These are phyloP conservation scores for Ichneumon xanthorius DNA, from an alignment of 2,888 invertebrate genomes.

Conservation along the genomic window DNA sequence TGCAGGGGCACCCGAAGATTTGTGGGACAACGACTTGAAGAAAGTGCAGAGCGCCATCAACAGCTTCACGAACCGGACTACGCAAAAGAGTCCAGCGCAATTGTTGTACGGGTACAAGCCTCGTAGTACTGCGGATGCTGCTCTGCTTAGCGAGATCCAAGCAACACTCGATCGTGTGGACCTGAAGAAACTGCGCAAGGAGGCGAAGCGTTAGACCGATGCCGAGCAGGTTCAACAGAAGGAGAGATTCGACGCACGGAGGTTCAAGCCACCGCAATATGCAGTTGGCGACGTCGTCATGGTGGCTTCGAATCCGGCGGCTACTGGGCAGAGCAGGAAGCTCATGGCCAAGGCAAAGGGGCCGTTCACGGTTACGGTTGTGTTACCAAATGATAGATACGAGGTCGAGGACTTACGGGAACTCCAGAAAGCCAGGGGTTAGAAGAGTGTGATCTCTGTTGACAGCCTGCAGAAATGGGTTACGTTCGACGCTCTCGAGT, in stretches of 20 bases:
- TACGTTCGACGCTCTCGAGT: constrained; percentile 61
- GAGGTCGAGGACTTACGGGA: constrained; percentile 71
- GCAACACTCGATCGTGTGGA: constrained; percentile 60
- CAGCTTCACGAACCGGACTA: constrained; percentile 64
- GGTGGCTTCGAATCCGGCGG: constrained; percentile 60
- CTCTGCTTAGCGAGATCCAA: constrained; percentile 53
- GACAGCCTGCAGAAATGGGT: constrained; percentile 59
- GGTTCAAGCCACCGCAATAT: constrained; percentile 63
- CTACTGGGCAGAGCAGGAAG: constrained; percentile 70
- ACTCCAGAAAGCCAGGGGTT: constrained; percentile 61
- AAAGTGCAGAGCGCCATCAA: constrained; percentile 73
- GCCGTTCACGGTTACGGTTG: constrained; percentile 69
- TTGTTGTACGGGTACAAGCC: constrained; percentile 68
- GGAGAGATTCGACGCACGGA: constrained; percentile 61
- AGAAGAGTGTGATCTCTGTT: constrained; percentile 64
- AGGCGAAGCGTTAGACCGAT: constrained; percentile 61
- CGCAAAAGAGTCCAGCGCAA: constrained; percentile 55
- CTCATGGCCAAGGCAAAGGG: constrained; percentile 69
- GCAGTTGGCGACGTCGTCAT: constrained; percentile 69
- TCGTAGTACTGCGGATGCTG: constrained; percentile 58
- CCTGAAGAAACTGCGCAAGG: constrained; percentile 49
- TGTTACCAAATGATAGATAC: constrained; percentile 71
- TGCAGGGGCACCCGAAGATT: constrained; percentile 62
- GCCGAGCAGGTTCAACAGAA: constrained; percentile 57
- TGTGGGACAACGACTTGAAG: constrained; percentile 73